A percentile compares a stretch with the other conserved stretches of the same genome.
Conservation (phyloP, 2,113 vertebrate species). For the Platycercus adscitus region DNA sequence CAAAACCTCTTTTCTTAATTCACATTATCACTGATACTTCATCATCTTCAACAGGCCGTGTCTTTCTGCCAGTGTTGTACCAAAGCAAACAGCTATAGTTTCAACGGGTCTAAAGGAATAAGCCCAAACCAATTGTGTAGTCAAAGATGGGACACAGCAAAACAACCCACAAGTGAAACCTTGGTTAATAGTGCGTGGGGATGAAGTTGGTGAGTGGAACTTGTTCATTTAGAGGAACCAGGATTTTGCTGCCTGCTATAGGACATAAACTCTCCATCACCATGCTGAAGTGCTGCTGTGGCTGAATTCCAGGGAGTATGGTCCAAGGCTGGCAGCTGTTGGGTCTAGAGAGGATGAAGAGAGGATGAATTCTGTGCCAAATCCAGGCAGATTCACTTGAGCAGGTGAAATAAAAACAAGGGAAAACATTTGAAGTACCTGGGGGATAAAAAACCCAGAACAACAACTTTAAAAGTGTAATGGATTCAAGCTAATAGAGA, state of each 20-base stretch:
- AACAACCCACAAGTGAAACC: not conserved
- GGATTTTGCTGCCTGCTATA: not conserved
- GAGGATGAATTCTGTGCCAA: not conserved
- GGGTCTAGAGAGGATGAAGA: not conserved
- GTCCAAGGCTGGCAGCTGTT: not conserved
- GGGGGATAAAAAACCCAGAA: not conserved
- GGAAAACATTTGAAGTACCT: not conserved
- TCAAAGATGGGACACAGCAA: not conserved
- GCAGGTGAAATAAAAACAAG: not conserved
- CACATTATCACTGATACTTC: not conserved
- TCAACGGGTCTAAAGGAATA: not conserved
- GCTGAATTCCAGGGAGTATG: not conserved
- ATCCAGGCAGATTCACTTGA: not conserved
- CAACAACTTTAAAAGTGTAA: not conserved
- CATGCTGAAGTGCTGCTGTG: not conserved
- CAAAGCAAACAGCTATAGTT: not conserved
- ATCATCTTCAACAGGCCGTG: not conserved
- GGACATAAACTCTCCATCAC: not conserved
- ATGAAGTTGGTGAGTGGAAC: not conserved
- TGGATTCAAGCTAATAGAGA: not conserved
- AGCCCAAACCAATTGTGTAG: not conserved
- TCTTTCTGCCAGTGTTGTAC: not conserved
- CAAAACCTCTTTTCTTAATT: not conserved
- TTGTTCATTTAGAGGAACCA: accelerated
- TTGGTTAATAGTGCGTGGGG: not conserved